Evolutionary conservation across 2,113 vertebrate species (phyloP).

Genomic region (Bombycilla garrulus): DNA sequence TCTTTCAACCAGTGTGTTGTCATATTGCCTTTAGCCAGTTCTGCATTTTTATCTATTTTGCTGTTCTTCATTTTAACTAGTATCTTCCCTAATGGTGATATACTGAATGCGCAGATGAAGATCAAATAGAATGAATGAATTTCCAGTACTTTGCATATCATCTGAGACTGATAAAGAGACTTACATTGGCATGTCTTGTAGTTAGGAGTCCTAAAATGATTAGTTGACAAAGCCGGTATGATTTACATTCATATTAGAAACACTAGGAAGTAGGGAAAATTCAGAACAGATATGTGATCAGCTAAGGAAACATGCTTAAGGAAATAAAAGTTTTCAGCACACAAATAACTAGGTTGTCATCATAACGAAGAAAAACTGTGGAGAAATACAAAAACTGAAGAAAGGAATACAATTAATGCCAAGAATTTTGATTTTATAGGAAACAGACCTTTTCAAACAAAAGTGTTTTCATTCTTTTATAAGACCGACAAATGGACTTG

Average conservation of each 20-base stretch:
- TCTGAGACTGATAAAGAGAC: neutral
- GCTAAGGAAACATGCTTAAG: neutral
- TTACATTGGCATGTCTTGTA: neutral
- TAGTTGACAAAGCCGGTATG: neutral
- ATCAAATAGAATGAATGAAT: neutral
- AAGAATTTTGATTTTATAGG: neutral
- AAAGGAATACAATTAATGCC: neutral
- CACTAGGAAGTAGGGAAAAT: neutral
- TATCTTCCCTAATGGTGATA: neutral
- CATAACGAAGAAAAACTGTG: neutral
- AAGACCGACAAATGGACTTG: neutral
- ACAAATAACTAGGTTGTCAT: neutral
- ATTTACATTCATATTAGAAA: neutral
- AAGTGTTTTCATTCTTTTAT: neutral
- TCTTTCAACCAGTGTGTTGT: neutral
- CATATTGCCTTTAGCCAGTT: neutral
- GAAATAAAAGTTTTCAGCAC: neutral
- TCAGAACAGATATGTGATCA: neutral
- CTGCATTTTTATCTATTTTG: neutral
- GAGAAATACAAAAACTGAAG: neutral
- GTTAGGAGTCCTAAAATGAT: neutral
- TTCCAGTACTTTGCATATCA: neutral
- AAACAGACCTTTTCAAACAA: neutral
- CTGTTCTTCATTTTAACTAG: neutral
- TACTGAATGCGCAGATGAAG: neutral